phyloP scores from a whole-genome alignment of 2,113 vertebrate species.

The Leptobrachium ailaonicum region DNA sequence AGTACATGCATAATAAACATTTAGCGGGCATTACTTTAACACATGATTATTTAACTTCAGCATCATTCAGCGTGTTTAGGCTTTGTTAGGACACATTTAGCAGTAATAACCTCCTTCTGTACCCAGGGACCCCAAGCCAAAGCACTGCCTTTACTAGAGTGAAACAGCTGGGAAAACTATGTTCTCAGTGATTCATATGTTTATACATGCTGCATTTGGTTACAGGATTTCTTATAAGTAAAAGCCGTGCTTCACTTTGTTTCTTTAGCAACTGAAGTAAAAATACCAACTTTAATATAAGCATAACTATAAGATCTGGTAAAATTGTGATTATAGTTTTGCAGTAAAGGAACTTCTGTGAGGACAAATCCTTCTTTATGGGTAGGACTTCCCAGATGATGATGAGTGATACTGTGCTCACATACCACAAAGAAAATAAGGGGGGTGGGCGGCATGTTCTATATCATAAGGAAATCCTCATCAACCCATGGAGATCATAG shows the following conservation, averaged over 20 bases:
- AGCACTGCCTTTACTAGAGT: slow-evolving; percentile 68
- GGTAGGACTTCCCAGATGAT: too few relatives aligned
- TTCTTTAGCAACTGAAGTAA: neutral
- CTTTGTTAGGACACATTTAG: neutral
- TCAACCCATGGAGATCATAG: too few relatives aligned
- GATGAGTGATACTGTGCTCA: too few relatives aligned
- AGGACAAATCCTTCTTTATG: too few relatives aligned
- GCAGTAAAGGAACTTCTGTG: too few relatives aligned
- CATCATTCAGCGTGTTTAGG: neutral
- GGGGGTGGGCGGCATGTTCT: too few relatives aligned
- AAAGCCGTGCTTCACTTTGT: neutral
- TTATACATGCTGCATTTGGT: neutral
- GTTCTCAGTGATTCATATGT: slow-evolving; percentile 5
- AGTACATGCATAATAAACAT: neutral
- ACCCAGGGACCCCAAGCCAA: slow-evolving; percentile 84
- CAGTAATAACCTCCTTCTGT: slow-evolving; percentile 77
- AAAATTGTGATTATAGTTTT: too few relatives aligned
- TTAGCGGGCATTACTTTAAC: neutral
- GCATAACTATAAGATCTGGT: neutral
- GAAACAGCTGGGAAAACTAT: slow-evolving; percentile 48
- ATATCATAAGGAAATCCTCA: too few relatives aligned
- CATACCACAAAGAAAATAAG: too few relatives aligned
- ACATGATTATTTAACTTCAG: neutral
- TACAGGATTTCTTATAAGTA: neutral
- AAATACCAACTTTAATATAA: neutral